Evolutionary conservation across 2,888 invertebrate species (phyloP).

Genomic region (Cosmia trapezina): DNA sequence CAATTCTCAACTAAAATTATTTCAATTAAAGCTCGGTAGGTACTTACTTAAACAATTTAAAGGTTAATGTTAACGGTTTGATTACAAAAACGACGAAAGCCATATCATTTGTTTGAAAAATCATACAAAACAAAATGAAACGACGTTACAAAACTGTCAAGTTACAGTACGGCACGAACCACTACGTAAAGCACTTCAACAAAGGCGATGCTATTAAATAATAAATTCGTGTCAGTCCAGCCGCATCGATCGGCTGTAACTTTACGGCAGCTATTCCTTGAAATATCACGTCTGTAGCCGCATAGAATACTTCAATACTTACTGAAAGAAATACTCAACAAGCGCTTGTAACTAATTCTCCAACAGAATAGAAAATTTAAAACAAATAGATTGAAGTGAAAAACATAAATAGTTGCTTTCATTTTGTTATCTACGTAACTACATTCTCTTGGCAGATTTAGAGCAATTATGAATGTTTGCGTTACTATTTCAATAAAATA

Average conservation of each 20-base stretch:
- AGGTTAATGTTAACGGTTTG: constrained; percentile 27
- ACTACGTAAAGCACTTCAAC: constrained; percentile 31
- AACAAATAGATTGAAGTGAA: constrained; percentile 22
- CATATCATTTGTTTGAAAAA: constrained; percentile 1
- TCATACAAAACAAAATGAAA: constrained; percentile 26
- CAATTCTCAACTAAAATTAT: constrained; percentile 6
- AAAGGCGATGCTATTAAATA: constrained; percentile 55
- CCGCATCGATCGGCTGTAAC: constrained; percentile 54
- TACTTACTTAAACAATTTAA: constrained; percentile 6
- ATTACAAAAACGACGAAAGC: constrained; percentile 20
- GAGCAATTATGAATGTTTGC: constrained; percentile 45
- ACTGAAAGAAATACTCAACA: constrained; percentile 14
- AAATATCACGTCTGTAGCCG: constrained; percentile 33
- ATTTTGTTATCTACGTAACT: constrained; percentile 33
- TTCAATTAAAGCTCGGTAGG: constrained; percentile 11
- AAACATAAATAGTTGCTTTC: constrained; percentile 27
- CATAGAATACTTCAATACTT: constrained; percentile 34
- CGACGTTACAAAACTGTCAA: constrained; percentile 26
- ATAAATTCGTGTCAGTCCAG: constrained; percentile 54
- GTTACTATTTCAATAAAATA: constrained; percentile 40
- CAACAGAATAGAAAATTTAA: constrained; percentile 22
- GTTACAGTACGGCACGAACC: constrained; percentile 19
- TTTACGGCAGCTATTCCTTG: constrained; percentile 37
- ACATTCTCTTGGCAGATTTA: constrained; percentile 40
- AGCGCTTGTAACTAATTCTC: background rate